These are phyloP conservation scores for Eupithecia subumbrata DNA, from an alignment of 2,888 invertebrate genomes.

Conservation along the genomic window DNA sequence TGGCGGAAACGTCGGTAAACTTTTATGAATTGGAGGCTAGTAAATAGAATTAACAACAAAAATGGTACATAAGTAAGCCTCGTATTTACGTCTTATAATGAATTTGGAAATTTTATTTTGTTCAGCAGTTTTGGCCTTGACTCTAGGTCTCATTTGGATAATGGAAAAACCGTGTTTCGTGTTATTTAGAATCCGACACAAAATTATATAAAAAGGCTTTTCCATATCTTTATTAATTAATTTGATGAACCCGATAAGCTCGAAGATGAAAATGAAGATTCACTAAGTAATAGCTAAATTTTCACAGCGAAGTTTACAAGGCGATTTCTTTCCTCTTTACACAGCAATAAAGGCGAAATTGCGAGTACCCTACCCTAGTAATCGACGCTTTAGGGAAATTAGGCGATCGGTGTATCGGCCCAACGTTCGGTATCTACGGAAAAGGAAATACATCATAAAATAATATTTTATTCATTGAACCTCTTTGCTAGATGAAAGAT, in stretches of 20 bases:
- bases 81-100: background rate
- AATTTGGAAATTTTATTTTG: background rate
- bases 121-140: background rate
- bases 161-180: background rate
- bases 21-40: background rate
- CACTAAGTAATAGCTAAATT: conserved; percentile 15
- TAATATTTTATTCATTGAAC: conserved; percentile 37
- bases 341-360: conserved; percentile 29
- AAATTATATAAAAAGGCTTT: background rate
- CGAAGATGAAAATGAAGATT: conserved; percentile 9
- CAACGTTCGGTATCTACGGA: conserved; percentile 28
- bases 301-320: conserved; percentile 23
- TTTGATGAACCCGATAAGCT: conserved; percentile 11
- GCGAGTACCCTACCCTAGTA: conserved; percentile 26
- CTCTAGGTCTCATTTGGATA: background rate
- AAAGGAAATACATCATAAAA: conserved; percentile 42
- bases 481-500: conserved; percentile 16
- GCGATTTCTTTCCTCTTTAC: conserved; percentile 26
- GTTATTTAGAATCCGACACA: background rate
- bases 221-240: conserved; percentile 15
- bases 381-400: conserved; percentile 39
- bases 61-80: background rate
- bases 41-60: background rate
- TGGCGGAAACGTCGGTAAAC: background rate
- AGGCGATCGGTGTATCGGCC: conserved; percentile 36